A percentile compares a stretch with the other conserved stretches of the same genome.
phyloP scores from a whole-genome alignment of 2,888 invertebrate genomes.

The Hydrotaea cyrtoneurina region DNA sequence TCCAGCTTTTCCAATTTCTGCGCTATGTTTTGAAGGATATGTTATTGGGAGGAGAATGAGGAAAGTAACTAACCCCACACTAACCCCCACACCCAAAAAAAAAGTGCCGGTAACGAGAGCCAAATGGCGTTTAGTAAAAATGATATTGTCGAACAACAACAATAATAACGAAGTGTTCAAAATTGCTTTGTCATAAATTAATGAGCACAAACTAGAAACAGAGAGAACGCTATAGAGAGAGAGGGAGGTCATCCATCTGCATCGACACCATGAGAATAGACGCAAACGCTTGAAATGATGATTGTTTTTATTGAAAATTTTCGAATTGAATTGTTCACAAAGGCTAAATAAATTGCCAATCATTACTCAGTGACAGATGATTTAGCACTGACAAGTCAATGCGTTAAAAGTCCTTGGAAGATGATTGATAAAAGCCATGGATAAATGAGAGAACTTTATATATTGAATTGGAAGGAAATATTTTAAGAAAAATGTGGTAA shows the following conservation, averaged over 20 bases:
- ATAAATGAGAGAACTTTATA: too few species aligned
- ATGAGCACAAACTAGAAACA: slow-evolving; percentile 62
- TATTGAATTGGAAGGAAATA: too few species aligned
- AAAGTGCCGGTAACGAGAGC: background rate
- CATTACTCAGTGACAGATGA: slow-evolving; percentile 6
- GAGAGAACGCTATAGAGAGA: background rate
- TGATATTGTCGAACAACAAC: slow-evolving; percentile 5
- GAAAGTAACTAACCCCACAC: too few species aligned
- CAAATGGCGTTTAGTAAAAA: slow-evolving; percentile 6
- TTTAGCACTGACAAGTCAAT: background rate
- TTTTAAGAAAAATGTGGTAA: too few species aligned
- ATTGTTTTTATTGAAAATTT: slow-evolving; percentile 1
- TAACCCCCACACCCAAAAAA: too few species aligned
- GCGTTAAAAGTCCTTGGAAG: background rate
- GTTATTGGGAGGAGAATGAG: background rate
- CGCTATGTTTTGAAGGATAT: slow-evolving; percentile 15
- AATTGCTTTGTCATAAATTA: slow-evolving; percentile 77
- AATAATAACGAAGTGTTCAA: slow-evolving; percentile 69
- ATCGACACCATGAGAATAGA: background rate
- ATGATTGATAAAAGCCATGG: background rate
- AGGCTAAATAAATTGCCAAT: slow-evolving; percentile 3
- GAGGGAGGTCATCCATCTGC: background rate
- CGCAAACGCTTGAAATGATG: background rate
- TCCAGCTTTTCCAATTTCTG: slow-evolving; percentile 6
- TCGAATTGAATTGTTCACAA: background rate